A percentile compares a stretch with the other conserved stretches of the same genome.
These are phyloP conservation scores for Mya arenaria DNA, from an alignment of 1,140 invertebrate species.

Conservation along the genomic window DNA sequence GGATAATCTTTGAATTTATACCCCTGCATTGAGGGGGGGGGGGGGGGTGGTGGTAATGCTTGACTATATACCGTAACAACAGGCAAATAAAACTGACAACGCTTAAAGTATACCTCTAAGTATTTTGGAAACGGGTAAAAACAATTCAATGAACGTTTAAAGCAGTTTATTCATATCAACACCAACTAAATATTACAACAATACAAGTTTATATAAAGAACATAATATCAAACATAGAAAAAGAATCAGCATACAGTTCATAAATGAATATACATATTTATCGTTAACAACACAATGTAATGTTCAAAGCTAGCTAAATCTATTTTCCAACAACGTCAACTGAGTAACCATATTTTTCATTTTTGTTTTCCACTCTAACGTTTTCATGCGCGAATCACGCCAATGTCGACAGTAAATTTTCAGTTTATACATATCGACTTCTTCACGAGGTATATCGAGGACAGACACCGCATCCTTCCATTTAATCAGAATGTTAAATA, in stretches of 20 bases:
- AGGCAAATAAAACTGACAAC: not conserved
- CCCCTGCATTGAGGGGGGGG: not conserved
- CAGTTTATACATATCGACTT: no score
- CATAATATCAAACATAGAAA: not conserved
- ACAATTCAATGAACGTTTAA: not conserved
- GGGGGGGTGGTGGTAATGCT: not conserved
- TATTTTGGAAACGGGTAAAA: not conserved
- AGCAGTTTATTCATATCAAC: not conserved
- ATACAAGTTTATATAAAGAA: slow-evolving; percentile 3
- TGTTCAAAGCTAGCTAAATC: slow-evolving; percentile 13
- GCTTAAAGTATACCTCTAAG: not conserved
- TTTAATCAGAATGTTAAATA: no score
- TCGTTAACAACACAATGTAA: not conserved
- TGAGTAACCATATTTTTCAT: slow-evolving; percentile 11
- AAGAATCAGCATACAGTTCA: not conserved
- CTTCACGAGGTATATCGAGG: no score
- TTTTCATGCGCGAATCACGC: no score
- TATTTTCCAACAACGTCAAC: slow-evolving; percentile 12
- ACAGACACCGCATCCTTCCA: no score
- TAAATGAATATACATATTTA: not conserved
- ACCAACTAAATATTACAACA: not conserved
- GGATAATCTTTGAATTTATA: not conserved
- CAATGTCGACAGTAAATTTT: no score
- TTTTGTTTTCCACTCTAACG: slow-evolving; percentile 33
- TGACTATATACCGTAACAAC: not conserved